Base-by-base conservation (phyloP, 1,140 invertebrate genomes). In the Zaprionus lachaisei region DNA sequence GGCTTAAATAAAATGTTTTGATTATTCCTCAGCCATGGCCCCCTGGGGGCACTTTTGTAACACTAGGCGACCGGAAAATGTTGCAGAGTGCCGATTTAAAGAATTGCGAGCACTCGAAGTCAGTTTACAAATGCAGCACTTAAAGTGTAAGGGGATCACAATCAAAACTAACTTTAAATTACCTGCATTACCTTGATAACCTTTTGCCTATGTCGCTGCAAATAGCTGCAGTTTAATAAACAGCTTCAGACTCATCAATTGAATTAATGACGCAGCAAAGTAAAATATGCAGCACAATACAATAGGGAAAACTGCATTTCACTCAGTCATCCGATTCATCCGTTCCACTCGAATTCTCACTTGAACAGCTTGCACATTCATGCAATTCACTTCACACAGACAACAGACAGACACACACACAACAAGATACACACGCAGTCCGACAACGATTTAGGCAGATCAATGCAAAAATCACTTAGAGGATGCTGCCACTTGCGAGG, bases 1-100 rank as follows among this genome's bases (percentile, higher is more conserved):
- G 81, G 58, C 57, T 85, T 85, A 85, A 84, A 84, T 85, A 75
- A 85, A 84, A 85, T 85, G 74, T 81, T 81, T 79, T 84, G 82
- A 85, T 74, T 38, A 51, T 51, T 38, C 12, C 49, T 49, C 61
- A 51, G 22, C 38, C 34, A 12, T 2, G 22, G n/a, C 2, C 11
- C 26, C 22, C 24, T 9, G 15, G 12, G 24, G 22, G 12, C 22
- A 4, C 4, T 24, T 31, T 56, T 56, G 15, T 7, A 15, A 38
- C 37, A 41, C 15, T 41, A n/a, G 38, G 1, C 15, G 15, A 41
- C 38, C 38, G 38, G 38, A 41, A 41, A 41, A 41, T 41, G 38
- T 41, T n/a, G 15, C 15, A 57, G 15, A 57, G 15, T 6, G 17
- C 2, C 17, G 6, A n/a, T 49, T 49, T 22, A 49, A 20, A 6